Percentiles rank a stretch among this genome's conserved stretches.
These are phyloP conservation scores for Siniperca undulata DNA, from an alignment of 2,797 vertebrate species.

Conservation along the genomic window DNA sequence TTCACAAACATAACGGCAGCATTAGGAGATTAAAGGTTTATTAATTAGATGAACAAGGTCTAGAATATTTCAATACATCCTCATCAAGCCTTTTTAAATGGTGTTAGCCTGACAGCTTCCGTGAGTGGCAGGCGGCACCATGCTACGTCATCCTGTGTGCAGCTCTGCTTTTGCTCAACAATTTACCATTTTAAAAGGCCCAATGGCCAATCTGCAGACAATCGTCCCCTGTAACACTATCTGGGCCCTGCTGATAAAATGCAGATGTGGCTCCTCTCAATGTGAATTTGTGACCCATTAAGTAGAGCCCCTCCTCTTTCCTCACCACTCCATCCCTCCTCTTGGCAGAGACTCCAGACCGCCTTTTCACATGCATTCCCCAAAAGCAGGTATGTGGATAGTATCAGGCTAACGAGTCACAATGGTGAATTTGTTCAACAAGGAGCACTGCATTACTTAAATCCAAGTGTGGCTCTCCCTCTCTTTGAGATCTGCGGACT, in stretches of 20 bases:
- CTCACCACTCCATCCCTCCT: conserved; percentile 75
- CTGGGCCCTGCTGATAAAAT: conserved; percentile 98
- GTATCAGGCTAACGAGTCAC: conserved; percentile 83
- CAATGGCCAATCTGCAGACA: conserved; percentile 97
- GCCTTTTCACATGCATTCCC: conserved; percentile 81
- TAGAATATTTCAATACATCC: conserved; percentile 22
- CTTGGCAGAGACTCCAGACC: conserved; percentile 75
- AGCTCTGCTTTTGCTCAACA: conserved; percentile 94
- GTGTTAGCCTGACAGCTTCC: conserved; percentile 68
- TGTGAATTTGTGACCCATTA: conserved; percentile 94
- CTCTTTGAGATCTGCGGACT: conserved; percentile 79
- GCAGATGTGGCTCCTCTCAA: conserved; percentile 96
- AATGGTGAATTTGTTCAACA: conserved; percentile 87
- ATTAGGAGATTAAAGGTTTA: neutral
- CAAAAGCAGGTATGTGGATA: conserved; percentile 85
- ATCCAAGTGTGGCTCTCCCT: conserved; percentile 81
- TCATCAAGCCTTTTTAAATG: conserved; percentile 46
- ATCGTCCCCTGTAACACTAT: conserved; percentile 97
- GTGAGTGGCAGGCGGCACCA: conserved; percentile 67
- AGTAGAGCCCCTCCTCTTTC: conserved; percentile 77
- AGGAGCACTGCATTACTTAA: conserved; percentile 82
- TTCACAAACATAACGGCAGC: neutral
- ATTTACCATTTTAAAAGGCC: conserved; percentile 93
- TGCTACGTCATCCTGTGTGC: conserved; percentile 80
- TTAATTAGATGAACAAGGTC: conserved; percentile 22